Evolutionary conservation across 2,797 vertebrate genomes (phyloP).

Genomic region (Anguilla marmorata): DNA sequence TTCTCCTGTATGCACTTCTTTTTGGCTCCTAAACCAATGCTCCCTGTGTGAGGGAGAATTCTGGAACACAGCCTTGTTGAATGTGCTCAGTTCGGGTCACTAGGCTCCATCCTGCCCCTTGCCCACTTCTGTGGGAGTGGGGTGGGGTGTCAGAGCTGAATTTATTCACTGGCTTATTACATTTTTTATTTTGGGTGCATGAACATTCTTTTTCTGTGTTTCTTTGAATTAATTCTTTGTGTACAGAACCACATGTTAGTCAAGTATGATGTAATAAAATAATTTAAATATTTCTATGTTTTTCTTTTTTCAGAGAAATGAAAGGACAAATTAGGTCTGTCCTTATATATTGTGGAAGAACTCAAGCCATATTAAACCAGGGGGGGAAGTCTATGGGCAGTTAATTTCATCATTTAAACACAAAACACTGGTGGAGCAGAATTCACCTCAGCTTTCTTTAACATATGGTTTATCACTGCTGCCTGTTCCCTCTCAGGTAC

Average conservation of each 20-base stretch:
- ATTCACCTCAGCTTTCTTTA: neutral
- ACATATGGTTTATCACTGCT: neutral
- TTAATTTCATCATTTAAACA: neutral
- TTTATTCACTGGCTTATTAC: neutral
- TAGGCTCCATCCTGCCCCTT: slow-evolving; percentile 17
- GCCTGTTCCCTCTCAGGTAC: neutral
- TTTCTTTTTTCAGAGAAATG: neutral
- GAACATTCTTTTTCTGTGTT: neutral
- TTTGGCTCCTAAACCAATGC: slow-evolving; percentile 52
- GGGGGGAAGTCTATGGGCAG: too few species aligned
- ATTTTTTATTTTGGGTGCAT: neutral
- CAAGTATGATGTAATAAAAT: slow-evolving; percentile 3
- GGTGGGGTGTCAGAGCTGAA: neutral
- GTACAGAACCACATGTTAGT: neutral
- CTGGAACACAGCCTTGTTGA: slow-evolving; percentile 42
- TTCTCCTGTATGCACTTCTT: slow-evolving; percentile 38
- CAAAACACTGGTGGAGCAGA: neutral
- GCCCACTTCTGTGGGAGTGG: neutral
- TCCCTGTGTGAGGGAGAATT: slow-evolving; percentile 38
- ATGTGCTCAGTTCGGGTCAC: neutral
- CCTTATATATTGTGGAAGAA: neutral
- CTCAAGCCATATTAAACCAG: neutral
- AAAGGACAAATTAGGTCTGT: neutral
- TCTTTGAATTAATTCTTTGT: neutral
- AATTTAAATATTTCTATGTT: neutral